Percentiles rank a stretch among this genome's conserved stretches.
These are phyloP conservation scores for Notocelia uddmanniana DNA, from an alignment of 2,888 invertebrate genomes.

Conservation along the genomic window DNA sequence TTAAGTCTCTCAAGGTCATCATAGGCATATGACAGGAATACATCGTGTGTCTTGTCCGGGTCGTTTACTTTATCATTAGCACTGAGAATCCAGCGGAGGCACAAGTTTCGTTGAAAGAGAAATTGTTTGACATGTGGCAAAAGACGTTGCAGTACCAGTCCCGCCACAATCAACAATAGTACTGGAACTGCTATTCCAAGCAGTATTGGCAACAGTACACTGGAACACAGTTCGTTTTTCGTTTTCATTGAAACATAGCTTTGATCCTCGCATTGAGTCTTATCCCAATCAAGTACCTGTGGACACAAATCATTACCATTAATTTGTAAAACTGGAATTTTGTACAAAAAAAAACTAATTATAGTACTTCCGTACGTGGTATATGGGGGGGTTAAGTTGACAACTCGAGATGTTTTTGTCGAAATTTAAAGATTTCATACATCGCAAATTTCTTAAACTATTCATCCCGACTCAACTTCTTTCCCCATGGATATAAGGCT, in stretches of 20 bases:
- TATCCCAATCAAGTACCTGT: constrained; percentile 28
- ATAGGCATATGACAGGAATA: constrained; percentile 91
- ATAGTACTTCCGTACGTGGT: too few relatives aligned
- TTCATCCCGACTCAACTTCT: too few relatives aligned
- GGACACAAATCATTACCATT: neutral
- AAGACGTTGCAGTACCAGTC: constrained; percentile 3
- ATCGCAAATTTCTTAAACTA: too few relatives aligned
- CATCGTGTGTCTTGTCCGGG: constrained; percentile 85
- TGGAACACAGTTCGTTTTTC: constrained; percentile 16
- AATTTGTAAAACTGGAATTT: too few relatives aligned
- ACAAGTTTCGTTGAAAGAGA: constrained; percentile 26
- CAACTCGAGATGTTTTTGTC: too few relatives aligned
- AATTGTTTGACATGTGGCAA: constrained; percentile 34
- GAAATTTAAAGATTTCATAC: too few relatives aligned
- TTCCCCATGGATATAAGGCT: too few relatives aligned
- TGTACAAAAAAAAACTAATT: too few relatives aligned
- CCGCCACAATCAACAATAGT: constrained; percentile 10
- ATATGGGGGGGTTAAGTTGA: too few relatives aligned
- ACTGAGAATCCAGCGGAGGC: constrained; percentile 33
- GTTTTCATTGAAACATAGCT: constrained; percentile 13
- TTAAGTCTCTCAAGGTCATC: constrained; percentile 79
- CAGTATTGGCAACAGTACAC: constrained; percentile 14
- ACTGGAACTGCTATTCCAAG: constrained; percentile 18
- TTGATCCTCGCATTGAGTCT: constrained; percentile 8
- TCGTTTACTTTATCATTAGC: constrained; percentile 26